These are phyloP conservation scores for Lottia gigantea DNA, from an alignment of 2,888 invertebrate species.

Conservation along the genomic window DNA sequence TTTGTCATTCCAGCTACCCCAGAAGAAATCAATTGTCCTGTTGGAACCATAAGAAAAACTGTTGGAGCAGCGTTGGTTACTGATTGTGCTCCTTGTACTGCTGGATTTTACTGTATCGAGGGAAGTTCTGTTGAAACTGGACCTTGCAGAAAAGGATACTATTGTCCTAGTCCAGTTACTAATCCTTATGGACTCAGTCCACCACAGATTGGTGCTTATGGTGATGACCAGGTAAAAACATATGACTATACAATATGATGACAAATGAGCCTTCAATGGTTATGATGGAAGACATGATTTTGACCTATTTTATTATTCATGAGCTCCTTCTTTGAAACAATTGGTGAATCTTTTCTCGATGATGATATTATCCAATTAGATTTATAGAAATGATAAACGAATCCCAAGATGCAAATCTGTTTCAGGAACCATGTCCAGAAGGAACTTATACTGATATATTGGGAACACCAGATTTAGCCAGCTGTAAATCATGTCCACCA, in stretches of 20 bases:
- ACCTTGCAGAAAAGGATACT: slow-evolving; percentile 56
- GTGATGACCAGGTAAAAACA: slow-evolving; percentile 52
- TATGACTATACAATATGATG: neutral
- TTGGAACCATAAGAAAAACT: slow-evolving; percentile 58
- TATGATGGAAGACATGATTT: too few species aligned
- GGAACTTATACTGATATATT: slow-evolving; percentile 58
- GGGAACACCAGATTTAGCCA: slow-evolving; percentile 51
- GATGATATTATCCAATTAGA: too few species aligned
- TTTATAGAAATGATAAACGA: too few species aligned
- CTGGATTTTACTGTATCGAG: slow-evolving; percentile 62
- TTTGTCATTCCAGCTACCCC: slow-evolving; percentile 52
- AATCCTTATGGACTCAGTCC: slow-evolving; percentile 57
- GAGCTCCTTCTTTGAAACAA: too few species aligned
- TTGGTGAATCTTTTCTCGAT: too few species aligned
- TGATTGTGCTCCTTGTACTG: slow-evolving; percentile 60
- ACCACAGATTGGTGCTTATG: slow-evolving; percentile 60
- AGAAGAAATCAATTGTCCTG: slow-evolving; percentile 62
- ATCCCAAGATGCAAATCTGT: neutral
- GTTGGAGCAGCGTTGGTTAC: slow-evolving; percentile 46
- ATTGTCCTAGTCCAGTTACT: slow-evolving; percentile 59
- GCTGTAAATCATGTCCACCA: slow-evolving; percentile 54
- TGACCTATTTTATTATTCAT: neutral
- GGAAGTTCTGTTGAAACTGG: slow-evolving; percentile 48
- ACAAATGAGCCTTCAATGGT: too few species aligned
- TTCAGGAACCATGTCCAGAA: slow-evolving; percentile 60